Conservation (phyloP, 2,888 invertebrate genomes). For the Apoda limacodes region DNA sequence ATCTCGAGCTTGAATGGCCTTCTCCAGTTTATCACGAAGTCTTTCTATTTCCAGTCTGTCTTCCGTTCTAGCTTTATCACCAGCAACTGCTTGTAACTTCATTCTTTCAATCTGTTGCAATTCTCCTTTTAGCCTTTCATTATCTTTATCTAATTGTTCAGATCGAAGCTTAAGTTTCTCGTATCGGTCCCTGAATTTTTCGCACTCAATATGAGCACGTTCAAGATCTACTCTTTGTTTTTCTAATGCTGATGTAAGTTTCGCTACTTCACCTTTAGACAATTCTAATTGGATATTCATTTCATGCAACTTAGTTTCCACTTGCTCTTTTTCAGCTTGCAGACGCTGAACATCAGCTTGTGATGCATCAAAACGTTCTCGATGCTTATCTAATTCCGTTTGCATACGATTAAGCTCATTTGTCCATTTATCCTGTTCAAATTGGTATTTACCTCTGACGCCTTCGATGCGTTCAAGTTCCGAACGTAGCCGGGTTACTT, state of each 20-base stretch:
- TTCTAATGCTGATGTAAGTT: slow-evolving; percentile 80
- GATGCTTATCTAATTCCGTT: slow-evolving; percentile 77
- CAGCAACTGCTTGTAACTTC: slow-evolving; percentile 75
- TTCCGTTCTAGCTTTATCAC: slow-evolving; percentile 74
- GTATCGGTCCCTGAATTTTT: slow-evolving; percentile 87
- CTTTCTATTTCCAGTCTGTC: slow-evolving; percentile 86
- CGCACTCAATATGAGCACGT: slow-evolving; percentile 88
- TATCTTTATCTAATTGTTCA: slow-evolving; percentile 75
- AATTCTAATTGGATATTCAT: slow-evolving; percentile 84
- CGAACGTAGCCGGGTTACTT: slow-evolving; percentile 73
- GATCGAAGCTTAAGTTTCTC: slow-evolving; percentile 83
- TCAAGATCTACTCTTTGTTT: slow-evolving; percentile 85
- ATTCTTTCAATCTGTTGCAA: slow-evolving; percentile 80
- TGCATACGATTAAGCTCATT: slow-evolving; percentile 81
- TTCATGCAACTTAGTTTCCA: slow-evolving; percentile 80
- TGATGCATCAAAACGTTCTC: slow-evolving; percentile 80
- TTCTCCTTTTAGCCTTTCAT: slow-evolving; percentile 59
- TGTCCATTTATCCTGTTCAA: slow-evolving; percentile 67
- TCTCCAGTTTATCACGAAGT: slow-evolving; percentile 86
- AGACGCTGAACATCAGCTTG: slow-evolving; percentile 80
- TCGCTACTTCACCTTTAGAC: slow-evolving; percentile 81
- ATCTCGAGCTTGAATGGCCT: slow-evolving; percentile 84
- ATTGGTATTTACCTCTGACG: slow-evolving; percentile 73
- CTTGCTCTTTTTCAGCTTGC: slow-evolving; percentile 72
- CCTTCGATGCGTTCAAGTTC: slow-evolving; percentile 82